Conservation (phyloP, 2,797 vertebrate genomes). For the Sebastes kiyomatsui region DNA sequence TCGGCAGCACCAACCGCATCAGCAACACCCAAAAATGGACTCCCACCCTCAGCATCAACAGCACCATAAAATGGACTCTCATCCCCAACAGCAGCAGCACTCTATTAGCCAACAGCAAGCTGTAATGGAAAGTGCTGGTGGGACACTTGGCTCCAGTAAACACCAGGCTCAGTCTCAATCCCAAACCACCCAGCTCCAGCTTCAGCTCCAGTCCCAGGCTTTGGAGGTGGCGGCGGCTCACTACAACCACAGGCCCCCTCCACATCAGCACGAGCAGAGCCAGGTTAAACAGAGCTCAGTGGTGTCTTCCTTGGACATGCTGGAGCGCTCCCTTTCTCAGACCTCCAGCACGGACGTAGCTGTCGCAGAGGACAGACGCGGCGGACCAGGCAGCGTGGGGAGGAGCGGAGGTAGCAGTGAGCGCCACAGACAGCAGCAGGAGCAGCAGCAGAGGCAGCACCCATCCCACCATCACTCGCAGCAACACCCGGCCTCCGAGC, state of each 20-base stretch:
- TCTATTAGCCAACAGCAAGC: conserved; percentile 87
- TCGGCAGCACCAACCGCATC: conserved; percentile 68
- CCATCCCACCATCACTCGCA: conserved; percentile 80
- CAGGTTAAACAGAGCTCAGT: conserved; percentile 83
- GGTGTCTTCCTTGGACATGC: conserved; percentile 85
- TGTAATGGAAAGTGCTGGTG: conserved; percentile 85
- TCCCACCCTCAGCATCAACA: conserved; percentile 74
- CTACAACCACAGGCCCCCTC: conserved; percentile 79
- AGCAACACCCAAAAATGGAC: conserved; percentile 77
- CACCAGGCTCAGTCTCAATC: conserved; percentile 79
- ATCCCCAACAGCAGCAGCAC: conserved; percentile 79
- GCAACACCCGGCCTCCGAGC: conserved; percentile 79
- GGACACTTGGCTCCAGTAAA: conserved; percentile 75
- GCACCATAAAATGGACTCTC: conserved; percentile 74
- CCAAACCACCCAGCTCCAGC: conserved; percentile 88
- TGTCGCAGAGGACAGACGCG: conserved; percentile 75
- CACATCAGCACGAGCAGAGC: conserved; percentile 81
- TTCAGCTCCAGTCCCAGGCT: conserved; percentile 89
- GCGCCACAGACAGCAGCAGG: conserved; percentile 75
- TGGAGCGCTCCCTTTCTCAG: conserved; percentile 86
- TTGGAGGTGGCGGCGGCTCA: conserved; percentile 86
- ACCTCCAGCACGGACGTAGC: conserved; percentile 77
- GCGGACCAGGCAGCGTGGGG: conserved; percentile 68
- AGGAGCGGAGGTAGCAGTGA: conserved; percentile 70
- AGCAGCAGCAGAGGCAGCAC: conserved; percentile 75